Percentiles rank a stretch among this genome's conserved stretches.
phyloP scores from a whole-genome alignment of 23 tunicate genomes.

The Oikopleura albicans region DNA sequence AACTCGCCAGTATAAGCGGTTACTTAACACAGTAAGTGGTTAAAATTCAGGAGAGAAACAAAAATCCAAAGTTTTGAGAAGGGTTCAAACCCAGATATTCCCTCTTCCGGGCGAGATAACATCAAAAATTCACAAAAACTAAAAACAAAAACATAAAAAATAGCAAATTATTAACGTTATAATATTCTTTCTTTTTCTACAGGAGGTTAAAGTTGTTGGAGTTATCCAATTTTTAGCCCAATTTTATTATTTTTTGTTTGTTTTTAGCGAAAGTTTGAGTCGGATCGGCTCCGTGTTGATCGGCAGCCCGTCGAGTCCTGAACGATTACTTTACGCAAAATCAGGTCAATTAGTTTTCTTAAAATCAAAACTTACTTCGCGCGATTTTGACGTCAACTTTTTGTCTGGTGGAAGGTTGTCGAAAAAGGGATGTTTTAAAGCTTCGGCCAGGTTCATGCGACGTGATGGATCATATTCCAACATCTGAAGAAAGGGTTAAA shows the following conservation, averaged over 20 bases:
- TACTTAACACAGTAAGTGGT: too few relatives aligned
- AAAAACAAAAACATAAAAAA: too few relatives aligned
- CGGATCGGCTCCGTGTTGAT: background rate
- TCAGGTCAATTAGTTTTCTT: background rate
- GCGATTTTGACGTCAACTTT: background rate
- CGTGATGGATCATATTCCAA: constrained; percentile 86
- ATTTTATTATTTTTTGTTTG: background rate
- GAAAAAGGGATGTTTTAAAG: constrained; percentile 78
- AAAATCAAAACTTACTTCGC: background rate
- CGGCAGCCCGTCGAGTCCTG: background rate
- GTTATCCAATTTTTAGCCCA: too few relatives aligned
- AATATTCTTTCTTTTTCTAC: too few relatives aligned
- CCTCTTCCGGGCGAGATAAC: too few relatives aligned
- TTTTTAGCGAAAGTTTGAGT: background rate
- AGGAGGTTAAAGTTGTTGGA: too few relatives aligned
- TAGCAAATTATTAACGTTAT: too few relatives aligned
- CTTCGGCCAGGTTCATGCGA: constrained; percentile 73
- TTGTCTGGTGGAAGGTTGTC: constrained; percentile 35
- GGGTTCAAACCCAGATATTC: too few relatives aligned
- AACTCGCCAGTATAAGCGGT: too few relatives aligned
- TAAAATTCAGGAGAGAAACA: too few relatives aligned
- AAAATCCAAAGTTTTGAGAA: too few relatives aligned
- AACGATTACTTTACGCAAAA: background rate
- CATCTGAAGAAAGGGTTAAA: constrained; percentile 22
- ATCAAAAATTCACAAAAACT: too few relatives aligned